A percentile compares a stretch with the other conserved stretches of the same genome.
Conservation (phyloP, 2,113 vertebrate genomes). For the Pungitius pungitius region DNA sequence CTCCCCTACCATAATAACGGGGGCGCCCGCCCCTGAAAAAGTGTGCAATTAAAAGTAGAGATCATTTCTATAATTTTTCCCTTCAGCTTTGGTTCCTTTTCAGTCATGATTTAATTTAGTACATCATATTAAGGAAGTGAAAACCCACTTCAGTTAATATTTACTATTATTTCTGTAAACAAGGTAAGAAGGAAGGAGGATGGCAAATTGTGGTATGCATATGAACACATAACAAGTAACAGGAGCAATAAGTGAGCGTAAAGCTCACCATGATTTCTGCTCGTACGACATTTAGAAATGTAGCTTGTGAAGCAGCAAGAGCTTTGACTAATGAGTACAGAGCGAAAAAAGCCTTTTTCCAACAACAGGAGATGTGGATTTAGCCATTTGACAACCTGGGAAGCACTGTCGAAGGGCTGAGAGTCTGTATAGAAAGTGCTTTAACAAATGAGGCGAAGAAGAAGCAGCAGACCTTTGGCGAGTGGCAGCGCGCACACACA, state of each 20-base stretch:
- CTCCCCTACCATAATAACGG: too few species aligned
- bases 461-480: constrained; percentile 33
- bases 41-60: too few species aligned
- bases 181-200: not conserved
- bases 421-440: constrained; percentile 52
- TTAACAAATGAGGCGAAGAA: constrained; percentile 69
- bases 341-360: constrained; percentile 37
- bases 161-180: not conserved
- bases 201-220: not conserved
- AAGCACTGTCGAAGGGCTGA: constrained; percentile 23
- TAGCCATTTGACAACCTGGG: constrained; percentile 41
- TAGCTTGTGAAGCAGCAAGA: constrained; percentile 34
- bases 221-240: constrained; percentile 4
- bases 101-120: not conserved
- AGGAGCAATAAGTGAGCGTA: constrained; percentile 13
- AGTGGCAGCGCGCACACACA: not conserved
- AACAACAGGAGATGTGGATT: constrained; percentile 40
- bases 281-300: constrained; percentile 30
- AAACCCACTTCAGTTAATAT: not conserved
- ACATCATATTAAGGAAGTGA: not conserved
- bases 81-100: not conserved
- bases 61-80: too few species aligned
- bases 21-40: too few species aligned
- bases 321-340: constrained; percentile 7
- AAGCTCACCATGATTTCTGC: not conserved